phyloP scores from a whole-genome alignment of 2,797 vertebrate species.

The Dryobates pubescens region DNA sequence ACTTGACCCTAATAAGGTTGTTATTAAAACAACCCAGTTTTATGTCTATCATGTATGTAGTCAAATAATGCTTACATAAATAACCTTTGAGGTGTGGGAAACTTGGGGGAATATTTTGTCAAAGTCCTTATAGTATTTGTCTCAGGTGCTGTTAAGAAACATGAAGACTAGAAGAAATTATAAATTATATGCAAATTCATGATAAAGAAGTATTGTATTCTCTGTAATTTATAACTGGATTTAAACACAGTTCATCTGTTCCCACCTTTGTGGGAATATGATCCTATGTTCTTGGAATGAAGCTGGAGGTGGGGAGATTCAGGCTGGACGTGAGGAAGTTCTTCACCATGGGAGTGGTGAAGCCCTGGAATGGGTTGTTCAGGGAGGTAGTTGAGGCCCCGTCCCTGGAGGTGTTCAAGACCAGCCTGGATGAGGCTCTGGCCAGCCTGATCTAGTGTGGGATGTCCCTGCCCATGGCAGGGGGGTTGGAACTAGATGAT shows the following conservation, averaged over 20 bases:
- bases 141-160: background rate
- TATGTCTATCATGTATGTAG: constrained; percentile 8
- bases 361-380: too few species aligned
- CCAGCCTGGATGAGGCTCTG: too few species aligned
- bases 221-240: background rate
- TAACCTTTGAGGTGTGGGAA: constrained; percentile 16
- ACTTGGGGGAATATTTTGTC: constrained; percentile 18
- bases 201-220: background rate
- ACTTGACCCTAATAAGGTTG: constrained; percentile 26
- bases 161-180: background rate
- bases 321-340: too few species aligned
- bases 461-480: too few species aligned
- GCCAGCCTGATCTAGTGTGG: too few species aligned
- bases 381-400: too few species aligned
- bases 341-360: too few species aligned
- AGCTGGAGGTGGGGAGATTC: too few species aligned
- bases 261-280: background rate
- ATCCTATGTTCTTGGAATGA: background rate
- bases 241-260: background rate
- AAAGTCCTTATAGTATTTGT: background rate
- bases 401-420: too few species aligned
- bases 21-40: constrained; percentile 29
- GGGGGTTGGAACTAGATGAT: too few species aligned
- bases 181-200: background rate
- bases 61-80: constrained; percentile 37